Base-by-base conservation (phyloP, 1,140 invertebrate genomes). In the Archegozetes longisetosus region DNA sequence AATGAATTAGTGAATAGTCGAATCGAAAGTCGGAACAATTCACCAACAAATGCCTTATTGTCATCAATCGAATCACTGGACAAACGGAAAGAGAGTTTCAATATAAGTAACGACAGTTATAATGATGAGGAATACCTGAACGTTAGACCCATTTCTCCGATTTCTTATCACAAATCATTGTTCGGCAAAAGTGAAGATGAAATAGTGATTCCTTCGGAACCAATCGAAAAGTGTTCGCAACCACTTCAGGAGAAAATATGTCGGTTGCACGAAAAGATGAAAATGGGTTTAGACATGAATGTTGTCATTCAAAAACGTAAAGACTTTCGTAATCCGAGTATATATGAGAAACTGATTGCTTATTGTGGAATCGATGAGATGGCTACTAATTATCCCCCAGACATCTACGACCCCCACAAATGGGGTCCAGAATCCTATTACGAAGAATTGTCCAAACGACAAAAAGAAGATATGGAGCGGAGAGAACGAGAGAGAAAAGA, bases 281-380 rank as follows among this genome's bases (percentile, higher is more conserved):
- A 87, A 81, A 62, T 65, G 48, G 70, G 69, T 50, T 68, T 80
- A 69, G 85, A 95, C 70, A 86, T 94, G 83, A 95, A 93, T 73
- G 78, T 78, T 61, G 75, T 84, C 2, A 94, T 96, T 60, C 89
- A 94, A 70, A 81, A 84, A 60, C 81, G 85, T 63, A 96, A 95
- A 73, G 85, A 86, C 68, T 95, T 95, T 69, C 78, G 91, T 55
- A 97, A 97, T 77, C 92, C 91, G 12, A 75, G 89, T 68, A 97
- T 97, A 70, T 97, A 96, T 75, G 90, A 95, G 70, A 96, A 95
- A 71, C 73, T 96, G 0, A 91, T 97, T 66, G 83, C 89, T 63
- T 91, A 85, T 75, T 92, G 88, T 77, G 82, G 82, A 64, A 91
- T 97, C 53, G 91, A 96, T 75, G 91, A 95, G 74, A 77, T 93